Conservation (phyloP, 1,140 invertebrate genomes). For the Asobara japonica region DNA sequence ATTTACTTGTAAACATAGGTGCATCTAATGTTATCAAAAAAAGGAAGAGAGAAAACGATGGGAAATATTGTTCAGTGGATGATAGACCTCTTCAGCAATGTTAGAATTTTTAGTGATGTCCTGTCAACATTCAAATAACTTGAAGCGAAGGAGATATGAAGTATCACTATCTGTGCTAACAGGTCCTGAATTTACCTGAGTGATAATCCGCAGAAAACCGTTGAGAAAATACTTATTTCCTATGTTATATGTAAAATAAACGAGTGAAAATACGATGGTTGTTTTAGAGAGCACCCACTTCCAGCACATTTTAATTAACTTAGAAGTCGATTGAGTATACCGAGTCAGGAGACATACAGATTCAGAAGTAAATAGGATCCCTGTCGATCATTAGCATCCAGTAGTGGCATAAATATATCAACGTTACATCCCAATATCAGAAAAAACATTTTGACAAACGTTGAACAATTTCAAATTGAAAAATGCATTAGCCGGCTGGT, state of each 20-base stretch:
- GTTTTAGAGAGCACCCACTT: constrained; percentile 5
- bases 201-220: constrained; percentile 9
- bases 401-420: constrained; percentile 42
- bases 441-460: constrained; percentile 57
- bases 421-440: constrained; percentile 56
- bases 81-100: constrained; percentile 48
- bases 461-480: constrained; percentile 21
- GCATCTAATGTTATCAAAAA: constrained; percentile 48
- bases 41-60: constrained; percentile 42
- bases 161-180: constrained; percentile 46
- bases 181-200: constrained; percentile 39
- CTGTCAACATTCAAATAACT: too few species aligned
- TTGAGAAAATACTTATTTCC: constrained; percentile 43
- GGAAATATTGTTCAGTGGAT: too few species aligned
- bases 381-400: too few species aligned
- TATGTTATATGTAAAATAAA: constrained; percentile 25
- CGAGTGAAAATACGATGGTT: neutral
- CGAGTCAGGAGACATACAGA: too few species aligned
- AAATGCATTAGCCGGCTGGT: too few species aligned
- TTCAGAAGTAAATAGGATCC: too few species aligned
- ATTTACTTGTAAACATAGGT: constrained; percentile 48
- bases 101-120: constrained; percentile 37
- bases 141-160: constrained; percentile 39
- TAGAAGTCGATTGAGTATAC: too few species aligned
- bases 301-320: constrained; percentile 38